Evolutionary conservation across 2,888 invertebrate genomes (phyloP), one percentile per base, ranked within the genome.

Genomic region (Pyrgus malvae): DNA sequence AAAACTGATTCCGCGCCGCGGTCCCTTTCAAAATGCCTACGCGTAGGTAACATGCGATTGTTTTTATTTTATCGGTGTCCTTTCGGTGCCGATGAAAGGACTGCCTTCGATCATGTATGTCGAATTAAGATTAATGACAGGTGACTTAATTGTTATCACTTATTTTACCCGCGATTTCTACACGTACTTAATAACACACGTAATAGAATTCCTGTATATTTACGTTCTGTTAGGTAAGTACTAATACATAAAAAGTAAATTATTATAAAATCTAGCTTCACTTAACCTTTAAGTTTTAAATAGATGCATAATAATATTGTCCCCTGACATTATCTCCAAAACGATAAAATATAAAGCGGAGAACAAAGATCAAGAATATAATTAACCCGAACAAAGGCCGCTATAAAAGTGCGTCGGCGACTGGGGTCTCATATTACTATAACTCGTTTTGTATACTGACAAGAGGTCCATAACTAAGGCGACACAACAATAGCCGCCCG

Each of bases 401-500:
- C 75, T 71, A 80, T 83, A 82, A 72, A 80, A 73, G 63, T 68
- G 66, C 64, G 65, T 65, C 66, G 66, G 38, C 6, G 19, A 14
- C 42, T 16, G 42, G 64, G 65, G 69, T 72, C 69, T 74, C 76
- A 75, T 75, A 76, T 74, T 77, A 46, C 37, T 54, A 78, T 76
- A 78, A 76, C 76, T 76, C 69, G 80, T 80, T 78, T 78, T 76
- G 76, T 80, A 80, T 78, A 79, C 74, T 77, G 72, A 55, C 66
- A 63, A 62, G 69, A 60, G 65, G 68, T 59, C 72, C 74, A 75
- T 78, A 77, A 72, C 70, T 54, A 45, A 67, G 66, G 79, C 76
- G 85, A 85, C 85, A 83, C 70, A 82, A 84, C 84, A 84, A 86
- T 83, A 79, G 81, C 70, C 57, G 70, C 65, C 69, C 70, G 69